These are phyloP conservation scores for Chaunax sp. DNA, from an alignment of 2,797 vertebrate genomes.

Conservation along the genomic window DNA sequence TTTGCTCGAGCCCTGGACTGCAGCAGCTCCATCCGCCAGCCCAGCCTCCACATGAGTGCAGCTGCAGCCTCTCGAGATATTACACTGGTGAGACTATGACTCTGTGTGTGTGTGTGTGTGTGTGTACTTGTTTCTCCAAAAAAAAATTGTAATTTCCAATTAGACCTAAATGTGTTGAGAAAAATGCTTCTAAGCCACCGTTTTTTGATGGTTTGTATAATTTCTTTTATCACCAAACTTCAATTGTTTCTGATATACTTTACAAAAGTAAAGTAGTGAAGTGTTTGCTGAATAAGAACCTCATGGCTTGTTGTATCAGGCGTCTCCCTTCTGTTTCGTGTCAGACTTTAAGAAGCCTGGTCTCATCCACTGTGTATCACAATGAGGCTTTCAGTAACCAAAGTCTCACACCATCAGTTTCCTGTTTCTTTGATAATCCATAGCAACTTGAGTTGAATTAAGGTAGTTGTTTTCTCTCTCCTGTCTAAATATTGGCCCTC, in stretches of 20 bases:
- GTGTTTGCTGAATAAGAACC: not conserved
- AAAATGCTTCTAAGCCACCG: not conserved
- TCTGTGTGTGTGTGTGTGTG: not conserved
- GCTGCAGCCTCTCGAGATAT: conserved; percentile 95
- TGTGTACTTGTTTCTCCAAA: not conserved
- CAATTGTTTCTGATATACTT: no score
- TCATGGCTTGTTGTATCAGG: not conserved
- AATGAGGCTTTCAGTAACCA: not conserved
- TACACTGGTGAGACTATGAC: conserved; percentile 87
- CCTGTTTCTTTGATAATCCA: no score
- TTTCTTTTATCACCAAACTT: not conserved
- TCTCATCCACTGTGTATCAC: not conserved
- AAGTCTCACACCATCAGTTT: no score
- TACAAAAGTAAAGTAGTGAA: no score
- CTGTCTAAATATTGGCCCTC: no score
- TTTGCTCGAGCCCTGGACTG: conserved; percentile 95
- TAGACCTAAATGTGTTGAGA: not conserved
- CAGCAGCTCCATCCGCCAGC: conserved; percentile 97
- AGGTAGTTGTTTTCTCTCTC: no score
- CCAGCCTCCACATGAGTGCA: conserved; percentile 96
- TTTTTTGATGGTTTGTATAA: not conserved
- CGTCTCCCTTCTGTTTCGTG: no score
- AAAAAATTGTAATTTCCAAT: not conserved
- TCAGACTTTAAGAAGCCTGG: not conserved
- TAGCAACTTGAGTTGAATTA: not conserved